Evolutionary conservation across 2,113 vertebrate genomes (phyloP), one percentile per base, ranked within the genome.

Genomic region (Channa maculata): DNA sequence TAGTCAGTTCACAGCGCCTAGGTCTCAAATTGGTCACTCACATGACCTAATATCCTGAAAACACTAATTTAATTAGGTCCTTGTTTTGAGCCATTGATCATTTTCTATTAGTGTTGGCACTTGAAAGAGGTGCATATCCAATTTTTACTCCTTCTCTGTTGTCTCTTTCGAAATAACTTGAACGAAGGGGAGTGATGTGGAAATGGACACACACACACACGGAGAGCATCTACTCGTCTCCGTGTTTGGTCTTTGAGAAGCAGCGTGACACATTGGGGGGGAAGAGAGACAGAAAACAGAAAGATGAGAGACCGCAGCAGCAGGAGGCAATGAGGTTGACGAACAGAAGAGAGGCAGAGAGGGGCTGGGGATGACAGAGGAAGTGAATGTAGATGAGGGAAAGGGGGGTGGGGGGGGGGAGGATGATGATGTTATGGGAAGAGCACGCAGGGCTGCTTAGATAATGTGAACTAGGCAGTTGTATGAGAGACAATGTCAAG

Each of bases 251-350:
- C 71, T 70, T 55, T 1, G 53, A 73, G 67, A 45, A 44, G 15
- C 2, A 46, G 59, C 58, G 63, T 34, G 71, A 71, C 44, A 14
- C 61, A 10, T 37, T 13, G 4, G 9, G 8, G 51, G 65, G 78
- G 52, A 15, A 3, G 60, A 44, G 37, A 69, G 67, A 78, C 76
- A 64, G 77, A 71, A 77, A 61, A 38, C 2, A 12, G 46, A 50
- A 10, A 68, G 77, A 87, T 75, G 65, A 80, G 53, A 66, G 71
- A 34, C 62, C 15, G 77, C 14, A 36, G 44, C 45, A 54, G 72
- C 46, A 34, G 50, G 41, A 65, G 72, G 6, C 0, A 36, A 41
- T 36, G 49, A n/a, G 55, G 54, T 48, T 69, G 61, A 65, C 3
- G 44, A 70, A 36, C 33, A 33, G 58, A n/a, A 5, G 58, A 46